phyloP scores from a whole-genome alignment of 2,888 invertebrate species.

The Pollenia amentaria region DNA sequence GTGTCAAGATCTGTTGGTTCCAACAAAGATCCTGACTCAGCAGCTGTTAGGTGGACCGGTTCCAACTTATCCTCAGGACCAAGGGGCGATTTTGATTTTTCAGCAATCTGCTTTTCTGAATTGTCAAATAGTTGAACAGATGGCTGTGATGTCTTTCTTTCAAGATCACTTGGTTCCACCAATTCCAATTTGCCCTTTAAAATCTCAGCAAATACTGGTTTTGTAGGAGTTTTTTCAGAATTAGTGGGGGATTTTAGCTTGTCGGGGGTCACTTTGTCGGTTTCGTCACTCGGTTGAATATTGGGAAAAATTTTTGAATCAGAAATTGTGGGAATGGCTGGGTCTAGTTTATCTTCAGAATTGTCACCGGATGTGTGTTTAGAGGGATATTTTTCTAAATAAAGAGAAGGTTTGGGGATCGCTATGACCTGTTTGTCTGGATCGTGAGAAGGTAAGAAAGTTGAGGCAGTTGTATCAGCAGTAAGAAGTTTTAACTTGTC shows the following conservation, averaged over 20 bases:
- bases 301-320: neutral
- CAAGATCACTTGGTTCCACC: too few species aligned
- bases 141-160: too few species aligned
- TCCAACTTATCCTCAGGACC: conserved; percentile 46
- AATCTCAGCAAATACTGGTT: neutral
- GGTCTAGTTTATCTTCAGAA: neutral
- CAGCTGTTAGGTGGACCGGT: neutral
- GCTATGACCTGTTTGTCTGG: too few species aligned
- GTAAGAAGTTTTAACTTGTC: neutral
- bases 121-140: too few species aligned
- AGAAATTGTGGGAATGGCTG: neutral
- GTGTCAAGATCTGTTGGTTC: too few species aligned
- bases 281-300: too few species aligned
- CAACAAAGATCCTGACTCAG: too few species aligned
- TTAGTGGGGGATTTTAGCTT: too few species aligned
- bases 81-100: neutral
- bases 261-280: too few species aligned
- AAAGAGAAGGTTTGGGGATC: neutral
- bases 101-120: neutral
- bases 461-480: too few species aligned
- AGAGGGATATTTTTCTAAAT: neutral
- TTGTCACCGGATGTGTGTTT: conserved; percentile 12
- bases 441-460: too few species aligned
- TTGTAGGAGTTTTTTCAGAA: neutral
- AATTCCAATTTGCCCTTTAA: too few species aligned